Base-by-base conservation (phyloP, 2,888 invertebrate species). In the Meiosimyza platycephala region DNA sequence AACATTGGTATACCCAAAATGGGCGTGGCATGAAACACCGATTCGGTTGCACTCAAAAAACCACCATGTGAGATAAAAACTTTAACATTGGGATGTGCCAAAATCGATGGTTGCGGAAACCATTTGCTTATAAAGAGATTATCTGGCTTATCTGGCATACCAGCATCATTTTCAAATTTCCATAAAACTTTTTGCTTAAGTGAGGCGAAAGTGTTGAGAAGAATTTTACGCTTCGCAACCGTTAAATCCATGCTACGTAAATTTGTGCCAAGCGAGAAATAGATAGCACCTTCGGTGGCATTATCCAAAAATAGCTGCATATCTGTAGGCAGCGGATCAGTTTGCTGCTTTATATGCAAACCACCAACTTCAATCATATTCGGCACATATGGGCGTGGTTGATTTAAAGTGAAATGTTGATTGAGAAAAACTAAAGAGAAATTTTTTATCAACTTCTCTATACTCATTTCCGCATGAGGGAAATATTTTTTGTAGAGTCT, bases 21-120 rank as follows among this genome's bases (percentile, higher is more conserved):
- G 0, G 89, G 88, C 6, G 88, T 87, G 3, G 84, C 88, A 73
- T 85, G 84, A 78, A 85, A 84, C 1, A 87, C 80, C 0, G 88
- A 85, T 77, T 89, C 90, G 22, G 86, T 87, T 5, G 87, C 84
- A 64, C 89, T 88, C 22, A 89, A 82, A 15, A 89, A 82, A 0
- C 90, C 90, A 0, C 89, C 89, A 78, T 90, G 90, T 0, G 89
- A 89, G 55, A 90, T 88, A 71, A 90, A 89, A 0, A 88, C 81
- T 40, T 85, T 85, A 0, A 89, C 85, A 47, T 88, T 88, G 0
- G 86, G 84, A 80, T 90, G 89, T 15, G 86, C 86, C 28, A 86
- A 72, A 6, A 88, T 80, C 66, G 87, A 87, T 1, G 82, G 74
- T 73, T 88, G 88, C 5, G 88, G 87, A 59, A 85, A 83, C 87